Percentiles rank a stretch among this genome's conserved stretches.
Evolutionary conservation across 2,797 vertebrate genomes (phyloP).

Genomic region (Sebastes hopkinsi): DNA sequence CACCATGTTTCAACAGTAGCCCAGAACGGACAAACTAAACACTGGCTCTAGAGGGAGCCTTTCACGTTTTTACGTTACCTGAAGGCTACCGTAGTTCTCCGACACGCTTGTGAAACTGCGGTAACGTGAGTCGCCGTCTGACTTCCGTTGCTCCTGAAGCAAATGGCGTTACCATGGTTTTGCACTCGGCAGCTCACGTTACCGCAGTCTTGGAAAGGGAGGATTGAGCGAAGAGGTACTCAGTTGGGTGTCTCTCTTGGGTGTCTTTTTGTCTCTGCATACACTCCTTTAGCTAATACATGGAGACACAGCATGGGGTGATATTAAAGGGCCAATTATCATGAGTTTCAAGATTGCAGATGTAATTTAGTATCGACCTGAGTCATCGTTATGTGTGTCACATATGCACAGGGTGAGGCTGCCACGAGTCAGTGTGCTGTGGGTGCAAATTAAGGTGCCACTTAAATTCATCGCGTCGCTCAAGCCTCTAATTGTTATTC

Average conservation of each 20-base stretch:
- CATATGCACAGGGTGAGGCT: neutral
- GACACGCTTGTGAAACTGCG: too few species aligned
- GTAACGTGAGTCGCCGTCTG: too few species aligned
- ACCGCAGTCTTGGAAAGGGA: too few species aligned
- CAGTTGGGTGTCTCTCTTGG: too few species aligned
- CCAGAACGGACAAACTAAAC: fast-evolving
- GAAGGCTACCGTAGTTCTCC: fast-evolving
- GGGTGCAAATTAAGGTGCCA: slow-evolving; percentile 2
- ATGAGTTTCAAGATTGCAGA: neutral
- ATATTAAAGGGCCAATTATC: slow-evolving; percentile 20
- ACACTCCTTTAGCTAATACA: neutral
- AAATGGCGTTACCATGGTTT: too few species aligned
- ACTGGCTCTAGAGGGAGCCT: too few species aligned
- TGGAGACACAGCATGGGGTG: neutral
- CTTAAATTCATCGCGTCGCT: neutral
- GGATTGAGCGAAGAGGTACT: fast-evolving
- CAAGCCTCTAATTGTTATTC: slow-evolving; percentile 2
- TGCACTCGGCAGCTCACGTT: too few species aligned
- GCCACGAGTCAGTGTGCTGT: neutral
- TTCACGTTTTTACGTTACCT: too few species aligned
- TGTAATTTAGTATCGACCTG: slow-evolving; percentile 16
- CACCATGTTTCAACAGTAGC: too few species aligned
- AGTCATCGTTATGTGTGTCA: slow-evolving; percentile 13
- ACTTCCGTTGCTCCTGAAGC: too few species aligned
- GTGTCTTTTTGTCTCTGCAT: neutral